Evolutionary conservation across 2,797 vertebrate genomes (phyloP), one percentile per base, ranked within the genome.

Genomic region (Taeniopygia guttata): DNA sequence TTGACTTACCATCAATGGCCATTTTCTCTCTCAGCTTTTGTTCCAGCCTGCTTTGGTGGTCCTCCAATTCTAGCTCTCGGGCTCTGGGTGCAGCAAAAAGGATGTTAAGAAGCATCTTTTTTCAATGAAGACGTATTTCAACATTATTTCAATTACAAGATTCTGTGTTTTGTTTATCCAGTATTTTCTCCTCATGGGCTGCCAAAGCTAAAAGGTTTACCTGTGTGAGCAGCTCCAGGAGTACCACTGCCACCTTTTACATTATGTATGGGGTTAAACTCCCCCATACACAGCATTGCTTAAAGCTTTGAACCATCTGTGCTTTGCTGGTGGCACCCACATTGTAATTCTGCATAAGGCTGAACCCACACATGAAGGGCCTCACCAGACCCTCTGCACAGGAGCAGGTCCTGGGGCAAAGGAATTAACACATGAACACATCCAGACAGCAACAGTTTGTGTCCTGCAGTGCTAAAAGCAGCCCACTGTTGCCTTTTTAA

Each of bases 11-110:
- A 40, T 99, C 98, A 48, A 94, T 91, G 46, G 98, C 94, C 98
- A 99, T 98, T 91, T 98, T 98, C 84, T 96, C 94, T 59, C 98
- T 98, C 38, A 99, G 97, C 49, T 98, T 98, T 88, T 98, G 98
- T 89, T 99, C 98, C 93, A 99, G 94, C 77, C 97, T 98, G 95
- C 98, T 98, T 96, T 99, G 99, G 21, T 98, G 98, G 96, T 99
- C 99, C 96, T 99, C 98, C 84, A 99, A 66, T 88, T 99, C 98
- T 36, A 99, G 97, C 85, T 99, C 99, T 93, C 98, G 98, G 89
- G 99, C 99, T 93, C 99, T 99, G 93, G 17, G 70, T 29, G 67
- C 30, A 91, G 95, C 62, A 93, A 91, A 55, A 95, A 76, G 32
- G 22, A 54, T 2, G 5, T 67, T 48, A 56, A 94, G 29, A 38